Evolutionary conservation across 2,888 invertebrate species (phyloP).

Genomic region (Ecliptopera silaceata): DNA sequence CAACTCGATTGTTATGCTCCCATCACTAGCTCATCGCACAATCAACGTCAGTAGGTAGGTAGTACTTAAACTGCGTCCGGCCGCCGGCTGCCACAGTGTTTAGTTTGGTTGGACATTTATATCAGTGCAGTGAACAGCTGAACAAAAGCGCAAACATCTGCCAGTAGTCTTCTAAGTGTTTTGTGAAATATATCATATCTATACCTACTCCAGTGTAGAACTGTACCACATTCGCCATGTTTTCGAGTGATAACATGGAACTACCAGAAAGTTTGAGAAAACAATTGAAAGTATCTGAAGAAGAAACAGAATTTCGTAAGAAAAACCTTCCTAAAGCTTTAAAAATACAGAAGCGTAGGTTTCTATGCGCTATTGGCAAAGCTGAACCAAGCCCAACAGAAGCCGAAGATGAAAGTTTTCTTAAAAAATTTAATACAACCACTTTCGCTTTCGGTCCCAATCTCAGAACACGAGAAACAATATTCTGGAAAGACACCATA

Average conservation of each 20-base stretch:
- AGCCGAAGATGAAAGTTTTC: conserved; percentile 3
- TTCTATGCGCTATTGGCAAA: conserved; percentile 13
- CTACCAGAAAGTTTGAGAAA: background rate
- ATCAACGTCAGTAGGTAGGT: too few relatives aligned
- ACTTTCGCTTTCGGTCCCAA: too few relatives aligned
- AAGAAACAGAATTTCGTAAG: background rate
- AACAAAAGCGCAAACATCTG: too few relatives aligned
- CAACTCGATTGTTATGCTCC: too few relatives aligned
- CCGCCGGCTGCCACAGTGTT: too few relatives aligned
- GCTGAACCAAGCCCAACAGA: background rate
- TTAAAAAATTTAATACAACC: background rate
- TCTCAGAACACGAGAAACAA: background rate
- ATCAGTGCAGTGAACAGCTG: too few relatives aligned
- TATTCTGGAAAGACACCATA: conserved; percentile 7
- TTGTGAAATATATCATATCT: too few relatives aligned
- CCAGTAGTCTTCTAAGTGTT: too few relatives aligned
- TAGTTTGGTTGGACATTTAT: too few relatives aligned
- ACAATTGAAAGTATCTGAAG: background rate
- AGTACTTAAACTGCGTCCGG: too few relatives aligned
- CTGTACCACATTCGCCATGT: background rate
- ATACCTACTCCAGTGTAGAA: too few relatives aligned
- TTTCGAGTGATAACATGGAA: background rate
- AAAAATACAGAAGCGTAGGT: conserved; percentile 9
- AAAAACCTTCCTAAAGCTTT: background rate
- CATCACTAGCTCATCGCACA: too few relatives aligned